A percentile compares a stretch with the other conserved stretches of the same genome.
phyloP scores from a whole-genome alignment of 2,797 vertebrate genomes.

The Chelon labrosus region DNA sequence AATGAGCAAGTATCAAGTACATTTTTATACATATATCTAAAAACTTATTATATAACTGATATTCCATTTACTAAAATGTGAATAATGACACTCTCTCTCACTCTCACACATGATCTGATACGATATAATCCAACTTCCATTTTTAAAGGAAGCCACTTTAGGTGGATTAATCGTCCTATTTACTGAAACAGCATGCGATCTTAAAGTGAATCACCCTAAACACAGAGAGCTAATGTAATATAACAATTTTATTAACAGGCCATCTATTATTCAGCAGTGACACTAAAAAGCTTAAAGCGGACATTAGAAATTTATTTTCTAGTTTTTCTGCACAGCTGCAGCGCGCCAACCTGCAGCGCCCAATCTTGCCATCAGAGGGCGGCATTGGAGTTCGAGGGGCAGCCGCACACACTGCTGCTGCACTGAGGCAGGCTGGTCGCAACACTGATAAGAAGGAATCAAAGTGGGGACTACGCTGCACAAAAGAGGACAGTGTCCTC shows the following conservation, averaged over 20 bases:
- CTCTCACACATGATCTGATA: constrained; percentile 2
- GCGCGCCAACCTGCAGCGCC: constrained; percentile 31
- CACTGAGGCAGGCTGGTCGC: constrained; percentile 26
- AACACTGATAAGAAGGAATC: constrained; percentile 59
- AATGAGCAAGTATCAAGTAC: background rate
- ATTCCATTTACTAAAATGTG: constrained; percentile 1
- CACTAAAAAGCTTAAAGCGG: constrained; percentile 30
- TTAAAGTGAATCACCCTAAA: constrained; percentile 53
- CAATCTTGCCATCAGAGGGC: constrained; percentile 50
- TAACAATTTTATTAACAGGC: constrained; percentile 36
- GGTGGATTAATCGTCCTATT: constrained; percentile 53
- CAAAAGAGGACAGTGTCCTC: constrained; percentile 58
- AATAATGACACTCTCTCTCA: background rate
- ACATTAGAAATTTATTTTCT: constrained; percentile 34
- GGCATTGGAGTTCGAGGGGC: constrained; percentile 37
- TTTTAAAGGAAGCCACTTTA: constrained; percentile 31
- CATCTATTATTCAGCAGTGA: constrained; percentile 48
- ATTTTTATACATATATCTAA: background rate
- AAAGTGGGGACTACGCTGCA: constrained; percentile 55
- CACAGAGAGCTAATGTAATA: constrained; percentile 31
- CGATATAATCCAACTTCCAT: constrained; percentile 18
- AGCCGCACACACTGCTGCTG: constrained; percentile 1
- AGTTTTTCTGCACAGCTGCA: constrained; percentile 28
- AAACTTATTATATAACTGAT: background rate
- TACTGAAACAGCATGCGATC: constrained; percentile 33